A percentile compares a stretch with the other conserved stretches of the same genome.
phyloP scores from a whole-genome alignment of 2,888 invertebrate species.

The Monochamus alternatus region DNA sequence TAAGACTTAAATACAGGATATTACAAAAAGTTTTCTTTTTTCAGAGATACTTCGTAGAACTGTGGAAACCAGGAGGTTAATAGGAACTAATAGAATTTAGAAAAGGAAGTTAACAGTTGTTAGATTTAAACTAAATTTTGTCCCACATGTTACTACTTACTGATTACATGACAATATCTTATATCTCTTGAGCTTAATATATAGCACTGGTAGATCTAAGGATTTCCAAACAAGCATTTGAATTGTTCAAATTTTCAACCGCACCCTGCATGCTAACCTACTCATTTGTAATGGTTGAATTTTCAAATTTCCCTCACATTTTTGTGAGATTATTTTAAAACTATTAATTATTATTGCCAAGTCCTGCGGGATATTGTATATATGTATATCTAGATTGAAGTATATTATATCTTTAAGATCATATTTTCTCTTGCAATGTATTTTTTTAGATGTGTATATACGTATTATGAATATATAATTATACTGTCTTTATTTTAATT shows the following conservation, averaged over 20 bases:
- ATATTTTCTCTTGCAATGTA: slow-evolving; percentile 71
- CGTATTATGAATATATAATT: slow-evolving; percentile 63
- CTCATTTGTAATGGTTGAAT: slow-evolving; percentile 51
- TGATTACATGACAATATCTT: slow-evolving; percentile 68
- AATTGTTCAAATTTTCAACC: slow-evolving; percentile 40
- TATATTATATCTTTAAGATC: slow-evolving; percentile 67
- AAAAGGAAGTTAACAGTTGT: slow-evolving; percentile 37
- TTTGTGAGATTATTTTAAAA: slow-evolving; percentile 33
- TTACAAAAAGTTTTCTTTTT: slow-evolving; percentile 49
- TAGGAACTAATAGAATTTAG: slow-evolving; percentile 34
- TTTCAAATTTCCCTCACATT: slow-evolving; percentile 44
- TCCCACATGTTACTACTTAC: slow-evolving; percentile 59
- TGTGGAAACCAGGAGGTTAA: slow-evolving; percentile 37
- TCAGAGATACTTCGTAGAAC: slow-evolving; percentile 63
- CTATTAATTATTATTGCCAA: slow-evolving; percentile 60
- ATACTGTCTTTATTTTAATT: slow-evolving; percentile 55
- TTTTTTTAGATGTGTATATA: slow-evolving; percentile 71
- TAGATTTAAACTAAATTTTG: slow-evolving; percentile 43
- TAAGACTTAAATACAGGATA: neutral
- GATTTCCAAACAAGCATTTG: slow-evolving; percentile 41
- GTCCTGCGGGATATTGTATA: slow-evolving; percentile 66
- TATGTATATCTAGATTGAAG: slow-evolving; percentile 71
- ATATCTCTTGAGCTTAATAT: slow-evolving; percentile 64
- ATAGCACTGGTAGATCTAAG: slow-evolving; percentile 55
- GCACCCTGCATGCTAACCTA: slow-evolving; percentile 49